These are phyloP conservation scores for Cephalopholis sonnerati DNA, from an alignment of 2,113 vertebrate species.

Conservation along the genomic window DNA sequence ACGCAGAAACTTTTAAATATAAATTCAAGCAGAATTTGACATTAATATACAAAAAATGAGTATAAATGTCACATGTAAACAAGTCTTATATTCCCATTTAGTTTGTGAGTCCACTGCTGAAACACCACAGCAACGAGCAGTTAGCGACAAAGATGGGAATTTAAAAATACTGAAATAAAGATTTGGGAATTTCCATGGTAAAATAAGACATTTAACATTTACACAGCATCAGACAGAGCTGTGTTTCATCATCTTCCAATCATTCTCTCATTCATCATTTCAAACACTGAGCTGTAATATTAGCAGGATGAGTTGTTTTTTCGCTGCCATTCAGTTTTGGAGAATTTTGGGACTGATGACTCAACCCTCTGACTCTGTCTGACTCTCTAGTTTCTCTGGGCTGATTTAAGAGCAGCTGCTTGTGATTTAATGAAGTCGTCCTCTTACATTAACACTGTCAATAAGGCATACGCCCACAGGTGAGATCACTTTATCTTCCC, in stretches of 20 bases:
- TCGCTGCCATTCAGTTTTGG: background rate
- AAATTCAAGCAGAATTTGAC: background rate
- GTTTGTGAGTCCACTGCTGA: too few relatives aligned
- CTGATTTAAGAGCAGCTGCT: constrained; percentile 72
- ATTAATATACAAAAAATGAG: background rate
- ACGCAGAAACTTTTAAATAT: background rate
- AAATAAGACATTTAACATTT: background rate
- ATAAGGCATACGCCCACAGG: too few relatives aligned
- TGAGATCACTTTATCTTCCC: too few relatives aligned
- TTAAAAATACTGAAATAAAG: background rate
- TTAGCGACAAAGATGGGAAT: background rate
- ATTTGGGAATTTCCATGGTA: background rate
- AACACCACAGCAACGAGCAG: background rate
- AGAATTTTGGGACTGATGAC: constrained; percentile 15
- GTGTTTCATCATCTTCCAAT: background rate
- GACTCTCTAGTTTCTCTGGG: constrained; percentile 2
- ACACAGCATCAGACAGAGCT: background rate
- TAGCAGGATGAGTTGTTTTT: background rate
- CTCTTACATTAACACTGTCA: too few relatives aligned
- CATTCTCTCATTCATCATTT: background rate
- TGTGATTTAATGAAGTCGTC: constrained; percentile 56
- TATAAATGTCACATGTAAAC: background rate
- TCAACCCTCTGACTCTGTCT: constrained; percentile 17
- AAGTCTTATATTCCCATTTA: too few relatives aligned
- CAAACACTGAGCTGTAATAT: background rate